Base-by-base conservation (phyloP, 2,113 vertebrate species). In the Anser brachyrhynchus region DNA sequence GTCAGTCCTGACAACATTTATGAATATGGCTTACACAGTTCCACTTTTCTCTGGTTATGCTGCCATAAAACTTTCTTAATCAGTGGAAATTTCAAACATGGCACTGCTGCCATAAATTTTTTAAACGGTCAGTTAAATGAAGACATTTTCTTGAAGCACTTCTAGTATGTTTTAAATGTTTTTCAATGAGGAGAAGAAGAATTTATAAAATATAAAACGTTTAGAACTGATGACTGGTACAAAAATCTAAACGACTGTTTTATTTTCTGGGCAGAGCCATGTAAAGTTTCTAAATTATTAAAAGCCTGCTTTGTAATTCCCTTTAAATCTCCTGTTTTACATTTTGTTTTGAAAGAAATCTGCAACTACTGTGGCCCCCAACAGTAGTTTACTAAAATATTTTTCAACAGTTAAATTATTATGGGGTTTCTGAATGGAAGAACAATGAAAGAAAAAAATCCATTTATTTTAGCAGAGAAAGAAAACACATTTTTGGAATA, bases 41-140 rank as follows among this genome's bases (percentile, higher is more conserved):
- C 84, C 35, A 62, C 95, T 96, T 96, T 92, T 77, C 59, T 86
- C 43, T 76, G 41, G n/a, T 90, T 97, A 89, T 93, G 49, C 33
- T 61, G 90, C 69, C 69, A 86, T 88, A 91, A 96, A 96, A 73
- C 59, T 88, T 91, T 80, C 52, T 78, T 96, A 89, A 94, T 96
- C 81, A 93, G 73, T 70, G 67, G 70, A 84, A 95, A 95, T 96
- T 93, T 89, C 21, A 71, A 43, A 75, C 61, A 41, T 72, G 65
- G 37, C 29, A 85, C 29, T 89, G 39, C 70, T 85, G 52, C 46
- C 79, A 65, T 82, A 69, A 95, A 55, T 96, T 69, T 82, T 79
- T 77, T 11, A 91, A 87, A 69, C 13, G 21, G 26, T 92, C 64
- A 73, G 16, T 84, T 90, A 87, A 93, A 94, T 46, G 33, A 94